A percentile compares a stretch with the other conserved stretches of the same genome.
Conservation (phyloP, 2,797 vertebrate genomes). For the Anguilla marmorata region DNA sequence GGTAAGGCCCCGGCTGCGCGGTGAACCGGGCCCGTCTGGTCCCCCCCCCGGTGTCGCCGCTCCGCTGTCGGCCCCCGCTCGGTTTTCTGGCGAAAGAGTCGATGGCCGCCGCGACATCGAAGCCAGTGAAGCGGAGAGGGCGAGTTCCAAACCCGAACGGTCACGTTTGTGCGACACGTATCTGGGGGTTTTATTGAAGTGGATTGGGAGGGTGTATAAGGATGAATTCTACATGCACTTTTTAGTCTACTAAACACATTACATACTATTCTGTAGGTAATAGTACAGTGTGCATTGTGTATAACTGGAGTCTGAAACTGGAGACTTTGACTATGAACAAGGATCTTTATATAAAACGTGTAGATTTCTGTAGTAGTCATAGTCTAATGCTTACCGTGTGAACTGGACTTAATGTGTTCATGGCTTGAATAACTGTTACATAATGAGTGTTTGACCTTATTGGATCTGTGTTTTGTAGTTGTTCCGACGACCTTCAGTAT, state of each 20-base stretch:
- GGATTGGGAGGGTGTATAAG: neutral
- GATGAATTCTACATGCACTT: neutral
- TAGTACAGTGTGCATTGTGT: no score
- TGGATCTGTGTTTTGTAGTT: no score
- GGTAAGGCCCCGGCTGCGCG: slow-evolving; percentile 68
- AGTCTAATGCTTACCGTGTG: no score
- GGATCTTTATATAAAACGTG: neutral
- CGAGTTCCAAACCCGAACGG: neutral
- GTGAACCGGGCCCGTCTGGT: slow-evolving; percentile 67
- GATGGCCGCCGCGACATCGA: neutral
- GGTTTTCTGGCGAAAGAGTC: neutral
- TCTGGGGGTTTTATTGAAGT: neutral
- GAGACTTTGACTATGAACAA: no score
- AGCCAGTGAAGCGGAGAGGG: neutral
- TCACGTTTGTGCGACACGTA: neutral
- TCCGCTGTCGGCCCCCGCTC: neutral
- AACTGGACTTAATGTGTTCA: no score
- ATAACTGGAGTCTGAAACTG: no score
- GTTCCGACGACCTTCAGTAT: no score
- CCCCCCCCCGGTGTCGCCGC: neutral
- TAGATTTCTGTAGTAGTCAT: neutral
- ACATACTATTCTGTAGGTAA: no score
- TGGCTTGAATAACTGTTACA: no score
- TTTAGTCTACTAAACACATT: neutral
- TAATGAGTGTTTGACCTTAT: no score